These are phyloP conservation scores for Caranx melampygus DNA, from an alignment of 2,113 vertebrate genomes.

Conservation along the genomic window DNA sequence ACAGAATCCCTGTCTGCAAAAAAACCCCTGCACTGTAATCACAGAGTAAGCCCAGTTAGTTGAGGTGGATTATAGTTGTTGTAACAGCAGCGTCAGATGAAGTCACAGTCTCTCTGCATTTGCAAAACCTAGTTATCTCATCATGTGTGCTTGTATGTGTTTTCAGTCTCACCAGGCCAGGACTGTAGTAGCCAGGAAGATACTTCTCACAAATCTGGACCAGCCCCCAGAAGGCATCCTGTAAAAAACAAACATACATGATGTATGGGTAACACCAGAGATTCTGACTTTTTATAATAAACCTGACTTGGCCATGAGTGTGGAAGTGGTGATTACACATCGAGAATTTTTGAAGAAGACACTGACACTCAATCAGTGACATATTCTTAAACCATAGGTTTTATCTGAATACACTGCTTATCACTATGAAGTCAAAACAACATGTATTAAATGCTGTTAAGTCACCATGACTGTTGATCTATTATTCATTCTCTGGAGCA, in stretches of 20 bases:
- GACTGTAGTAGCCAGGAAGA: constrained; percentile 88
- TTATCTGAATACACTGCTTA: neutral
- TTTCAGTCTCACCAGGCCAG: constrained; percentile 83
- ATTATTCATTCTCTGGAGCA: constrained; percentile 31
- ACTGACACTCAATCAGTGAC: no score
- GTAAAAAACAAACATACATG: constrained; percentile 65
- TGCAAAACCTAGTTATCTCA: constrained; percentile 28
- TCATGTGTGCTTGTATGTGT: neutral
- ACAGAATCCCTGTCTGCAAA: constrained; percentile 23
- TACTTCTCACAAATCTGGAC: constrained; percentile 89
- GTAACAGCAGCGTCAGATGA: neutral
- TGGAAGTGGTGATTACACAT: neutral
- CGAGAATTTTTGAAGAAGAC: no score
- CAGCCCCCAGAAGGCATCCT: constrained; percentile 89
- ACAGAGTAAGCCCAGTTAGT: neutral
- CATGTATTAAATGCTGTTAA: neutral
- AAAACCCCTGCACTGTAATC: neutral
- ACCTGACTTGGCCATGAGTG: neutral
- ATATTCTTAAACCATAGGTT: neutral
- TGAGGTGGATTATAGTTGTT: constrained; percentile 2
- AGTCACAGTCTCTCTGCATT: neutral
- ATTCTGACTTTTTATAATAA: neutral
- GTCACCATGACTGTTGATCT: neutral
- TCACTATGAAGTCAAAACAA: neutral
- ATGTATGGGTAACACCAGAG: constrained; percentile 22